These are phyloP conservation scores for Hypena proboscidalis DNA, from an alignment of 2,888 invertebrate genomes.

Conservation along the genomic window DNA sequence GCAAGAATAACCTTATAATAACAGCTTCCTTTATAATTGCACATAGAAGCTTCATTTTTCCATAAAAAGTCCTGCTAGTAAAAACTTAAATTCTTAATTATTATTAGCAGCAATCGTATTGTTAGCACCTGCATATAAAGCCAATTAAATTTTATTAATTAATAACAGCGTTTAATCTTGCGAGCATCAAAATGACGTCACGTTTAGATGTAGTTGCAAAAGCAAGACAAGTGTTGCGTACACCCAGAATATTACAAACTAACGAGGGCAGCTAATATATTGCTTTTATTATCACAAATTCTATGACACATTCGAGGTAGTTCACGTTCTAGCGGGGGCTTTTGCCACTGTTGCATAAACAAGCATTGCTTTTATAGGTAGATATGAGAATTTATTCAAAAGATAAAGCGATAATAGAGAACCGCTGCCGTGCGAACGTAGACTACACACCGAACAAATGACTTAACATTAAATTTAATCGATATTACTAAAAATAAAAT, in stretches of 20 bases:
- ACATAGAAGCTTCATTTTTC: too few species aligned
- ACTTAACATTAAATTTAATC: background rate
- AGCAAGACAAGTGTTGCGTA: conserved; percentile 15
- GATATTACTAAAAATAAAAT: conserved; percentile 3
- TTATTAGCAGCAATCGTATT: conserved; percentile 46
- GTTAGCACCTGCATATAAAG: conserved; percentile 53
- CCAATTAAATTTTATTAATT: conserved; percentile 22
- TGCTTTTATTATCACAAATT: conserved; percentile 26
- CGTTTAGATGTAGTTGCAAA: conserved; percentile 5
- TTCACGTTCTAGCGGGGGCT: too few species aligned
- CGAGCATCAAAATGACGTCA: background rate
- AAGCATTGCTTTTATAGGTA: too few species aligned
- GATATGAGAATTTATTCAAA: too few species aligned
- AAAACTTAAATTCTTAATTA: conserved; percentile 24
- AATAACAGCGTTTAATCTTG: conserved; percentile 8
- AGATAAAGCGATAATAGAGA: too few species aligned
- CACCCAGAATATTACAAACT: conserved; percentile 6
- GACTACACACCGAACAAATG: background rate
- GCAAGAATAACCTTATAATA: too few species aligned
- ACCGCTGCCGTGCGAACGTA: too few species aligned
- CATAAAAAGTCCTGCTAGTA: conserved; percentile 10
- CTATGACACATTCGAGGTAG: conserved; percentile 2
- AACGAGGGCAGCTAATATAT: conserved; percentile 12
- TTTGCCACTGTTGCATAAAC: too few species aligned
- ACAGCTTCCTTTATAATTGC: too few species aligned